Evolutionary conservation across 2,888 invertebrate genomes (phyloP).

Genomic region (Prenolepis imparis): DNA sequence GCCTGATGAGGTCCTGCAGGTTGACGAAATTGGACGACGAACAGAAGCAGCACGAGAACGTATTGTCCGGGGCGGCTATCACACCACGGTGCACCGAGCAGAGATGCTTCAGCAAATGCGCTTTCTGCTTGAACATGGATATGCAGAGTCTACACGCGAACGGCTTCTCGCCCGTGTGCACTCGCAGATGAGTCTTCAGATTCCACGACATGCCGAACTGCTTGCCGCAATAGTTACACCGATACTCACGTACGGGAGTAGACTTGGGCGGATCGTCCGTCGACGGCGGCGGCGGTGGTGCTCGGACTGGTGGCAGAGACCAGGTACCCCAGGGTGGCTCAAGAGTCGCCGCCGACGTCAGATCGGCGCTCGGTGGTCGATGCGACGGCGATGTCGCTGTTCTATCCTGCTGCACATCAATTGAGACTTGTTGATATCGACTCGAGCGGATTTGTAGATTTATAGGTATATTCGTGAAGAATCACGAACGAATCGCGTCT

Average conservation of each 20-base stretch:
- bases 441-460: not conserved
- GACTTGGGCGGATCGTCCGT: constrained; percentile 88
- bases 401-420: constrained; percentile 81
- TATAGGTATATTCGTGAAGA: not conserved
- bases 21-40: constrained; percentile 94
- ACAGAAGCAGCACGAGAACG: constrained; percentile 95
- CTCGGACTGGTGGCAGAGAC: constrained; percentile 87
- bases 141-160: constrained; percentile 96
- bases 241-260: constrained; percentile 93
- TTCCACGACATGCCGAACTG: constrained; percentile 98
- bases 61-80: constrained; percentile 93
- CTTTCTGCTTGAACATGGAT: constrained; percentile 97
- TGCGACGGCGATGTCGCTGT: constrained; percentile 84
- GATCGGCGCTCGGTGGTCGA: constrained; percentile 84
- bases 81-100: constrained; percentile 96
- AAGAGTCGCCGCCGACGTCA: constrained; percentile 80
- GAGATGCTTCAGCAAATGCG: constrained; percentile 94
- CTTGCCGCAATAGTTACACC: constrained; percentile 96
- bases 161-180: constrained; percentile 96
- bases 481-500: not conserved
- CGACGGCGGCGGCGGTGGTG: constrained; percentile 88
- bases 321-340: constrained; percentile 85
- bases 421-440: not conserved
- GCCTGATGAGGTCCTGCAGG: constrained; percentile 94
- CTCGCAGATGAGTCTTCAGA: constrained; percentile 94